Evolutionary conservation across 2,888 invertebrate species (phyloP).

Genomic region (Calameuta filiformis): DNA sequence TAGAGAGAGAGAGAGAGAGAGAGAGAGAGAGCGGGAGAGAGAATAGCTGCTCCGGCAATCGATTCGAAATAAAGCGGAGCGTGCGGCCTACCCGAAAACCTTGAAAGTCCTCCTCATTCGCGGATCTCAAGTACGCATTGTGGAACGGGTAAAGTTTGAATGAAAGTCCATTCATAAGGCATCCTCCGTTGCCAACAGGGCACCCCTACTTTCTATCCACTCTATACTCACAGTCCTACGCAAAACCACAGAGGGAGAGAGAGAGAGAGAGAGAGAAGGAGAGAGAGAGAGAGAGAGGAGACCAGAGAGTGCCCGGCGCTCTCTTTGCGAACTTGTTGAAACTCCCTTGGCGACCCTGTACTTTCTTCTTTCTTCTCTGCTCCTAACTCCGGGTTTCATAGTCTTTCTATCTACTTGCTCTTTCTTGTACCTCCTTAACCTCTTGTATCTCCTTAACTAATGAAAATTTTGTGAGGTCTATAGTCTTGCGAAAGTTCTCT

Average conservation of each 20-base stretch:
- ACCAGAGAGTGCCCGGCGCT: not conserved
- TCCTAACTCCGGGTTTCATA: not conserved
- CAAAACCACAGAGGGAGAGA: conserved; percentile 3
- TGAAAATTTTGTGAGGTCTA: not conserved
- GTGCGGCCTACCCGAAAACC: conserved; percentile 19
- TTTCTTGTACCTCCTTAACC: not conserved
- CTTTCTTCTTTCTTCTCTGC: not conserved
- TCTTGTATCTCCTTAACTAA: not conserved
- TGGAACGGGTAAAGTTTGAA: conserved; percentile 20
- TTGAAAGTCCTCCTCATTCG: conserved; percentile 10
- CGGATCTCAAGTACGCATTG: not conserved
- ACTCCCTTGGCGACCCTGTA: not conserved
- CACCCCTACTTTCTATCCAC: not conserved
- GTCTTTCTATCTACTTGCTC: not conserved
- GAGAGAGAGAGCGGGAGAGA: no score
- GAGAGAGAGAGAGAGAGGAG: not conserved
- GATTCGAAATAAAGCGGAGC: conserved; percentile 39
- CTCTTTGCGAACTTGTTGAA: conserved; percentile 29
- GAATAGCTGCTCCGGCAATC: conserved; percentile 28
- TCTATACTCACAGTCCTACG: not conserved
- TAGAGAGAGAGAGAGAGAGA: no score
- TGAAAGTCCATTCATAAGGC: conserved; percentile 36
- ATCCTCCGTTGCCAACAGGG: not conserved
- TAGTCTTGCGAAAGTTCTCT: not conserved
- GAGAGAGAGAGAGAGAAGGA: no score